phyloP scores from a whole-genome alignment of 2,113 vertebrate genomes.

The Gadus chalcogrammus region DNA sequence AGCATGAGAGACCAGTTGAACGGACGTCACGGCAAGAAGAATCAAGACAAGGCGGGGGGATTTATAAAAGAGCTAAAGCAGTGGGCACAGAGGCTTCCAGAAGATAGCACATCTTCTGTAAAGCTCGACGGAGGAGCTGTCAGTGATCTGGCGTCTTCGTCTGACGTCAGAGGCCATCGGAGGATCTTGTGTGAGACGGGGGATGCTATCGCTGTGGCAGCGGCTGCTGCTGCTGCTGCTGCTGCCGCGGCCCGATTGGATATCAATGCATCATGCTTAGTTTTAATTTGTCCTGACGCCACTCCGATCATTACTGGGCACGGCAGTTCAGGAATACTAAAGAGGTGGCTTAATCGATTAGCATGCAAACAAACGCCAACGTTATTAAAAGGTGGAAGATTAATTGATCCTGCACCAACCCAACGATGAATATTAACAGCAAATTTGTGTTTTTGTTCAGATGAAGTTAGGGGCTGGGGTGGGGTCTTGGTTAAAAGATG shows the following conservation, averaged over 20 bases:
- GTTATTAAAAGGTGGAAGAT: constrained; percentile 22
- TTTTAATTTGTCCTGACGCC: constrained; percentile 34
- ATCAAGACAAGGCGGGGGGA: too few relatives aligned
- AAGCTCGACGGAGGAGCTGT: too few relatives aligned
- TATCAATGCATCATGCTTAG: constrained; percentile 44
- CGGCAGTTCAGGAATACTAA: constrained; percentile 39
- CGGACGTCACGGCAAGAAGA: too few relatives aligned
- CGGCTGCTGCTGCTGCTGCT: constrained; percentile 18
- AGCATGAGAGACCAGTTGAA: too few relatives aligned
- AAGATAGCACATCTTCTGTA: too few relatives aligned
- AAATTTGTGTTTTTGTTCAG: not conserved
- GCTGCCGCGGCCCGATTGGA: constrained; percentile 24
- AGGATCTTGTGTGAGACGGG: not conserved
- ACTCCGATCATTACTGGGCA: not conserved
- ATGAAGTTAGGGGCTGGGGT: not conserved
- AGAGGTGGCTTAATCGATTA: constrained; percentile 37
- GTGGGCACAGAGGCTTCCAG: too few relatives aligned
- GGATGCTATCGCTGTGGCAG: constrained; percentile 21
- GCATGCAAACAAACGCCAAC: constrained; percentile 34
- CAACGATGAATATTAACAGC: not conserved
- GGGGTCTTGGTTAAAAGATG: constrained; percentile 2
- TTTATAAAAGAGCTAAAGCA: too few relatives aligned
- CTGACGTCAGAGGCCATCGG: not conserved
- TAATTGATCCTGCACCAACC: constrained; percentile 24
- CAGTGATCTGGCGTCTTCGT: too few relatives aligned